Conservation (phyloP, 2,113 vertebrate species). For the Corythaeola cristata region DNA sequence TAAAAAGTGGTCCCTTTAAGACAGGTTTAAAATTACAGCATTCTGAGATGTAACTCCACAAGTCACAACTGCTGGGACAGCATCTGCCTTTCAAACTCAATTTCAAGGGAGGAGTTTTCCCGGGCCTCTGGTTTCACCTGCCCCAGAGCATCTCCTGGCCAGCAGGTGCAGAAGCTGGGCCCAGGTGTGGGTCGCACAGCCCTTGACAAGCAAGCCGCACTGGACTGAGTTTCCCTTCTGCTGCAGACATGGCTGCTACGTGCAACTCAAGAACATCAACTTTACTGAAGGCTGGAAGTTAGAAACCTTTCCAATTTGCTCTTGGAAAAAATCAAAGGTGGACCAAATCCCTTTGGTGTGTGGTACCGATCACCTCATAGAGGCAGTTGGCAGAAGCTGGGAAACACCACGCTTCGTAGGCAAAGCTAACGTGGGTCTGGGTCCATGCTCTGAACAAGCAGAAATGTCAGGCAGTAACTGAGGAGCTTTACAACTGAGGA, state of each 20-base stretch:
- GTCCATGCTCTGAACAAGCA: neutral
- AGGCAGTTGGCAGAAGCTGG: neutral
- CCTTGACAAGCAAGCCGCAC: neutral
- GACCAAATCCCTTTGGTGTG: neutral
- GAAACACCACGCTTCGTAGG: neutral
- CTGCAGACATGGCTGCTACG: neutral
- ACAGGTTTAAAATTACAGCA: neutral
- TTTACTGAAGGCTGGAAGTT: neutral
- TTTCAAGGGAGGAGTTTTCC: neutral
- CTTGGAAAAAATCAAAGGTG: neutral
- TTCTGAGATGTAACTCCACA: neutral
- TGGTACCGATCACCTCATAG: accelerated
- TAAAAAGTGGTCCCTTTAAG: neutral
- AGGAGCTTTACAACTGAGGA: neutral
- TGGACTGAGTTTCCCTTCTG: neutral
- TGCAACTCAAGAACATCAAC: neutral
- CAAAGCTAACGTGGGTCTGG: neutral
- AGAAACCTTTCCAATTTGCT: neutral
- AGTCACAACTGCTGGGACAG: neutral
- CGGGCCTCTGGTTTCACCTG: neutral
- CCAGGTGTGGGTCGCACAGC: neutral
- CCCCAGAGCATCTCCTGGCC: neutral
- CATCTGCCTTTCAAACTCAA: neutral
- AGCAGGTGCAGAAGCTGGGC: neutral
- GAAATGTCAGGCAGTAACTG: neutral